Conservation (phyloP, 2,797 vertebrate species). For the Tauraco hartlaubi region DNA sequence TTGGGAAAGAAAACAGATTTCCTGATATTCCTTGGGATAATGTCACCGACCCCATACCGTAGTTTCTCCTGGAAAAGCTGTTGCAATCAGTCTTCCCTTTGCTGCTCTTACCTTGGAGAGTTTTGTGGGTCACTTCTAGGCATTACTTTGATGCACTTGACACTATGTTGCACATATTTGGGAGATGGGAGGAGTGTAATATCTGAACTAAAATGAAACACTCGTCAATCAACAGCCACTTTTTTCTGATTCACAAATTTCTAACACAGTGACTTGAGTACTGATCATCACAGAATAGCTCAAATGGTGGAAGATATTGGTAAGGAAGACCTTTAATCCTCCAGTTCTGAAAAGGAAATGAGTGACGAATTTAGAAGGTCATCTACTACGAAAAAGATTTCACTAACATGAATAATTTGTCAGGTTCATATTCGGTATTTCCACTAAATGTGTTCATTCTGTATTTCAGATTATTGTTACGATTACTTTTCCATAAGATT, state of each 20-base stretch:
- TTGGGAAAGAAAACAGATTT: neutral
- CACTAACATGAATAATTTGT: neutral
- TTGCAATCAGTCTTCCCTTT: neutral
- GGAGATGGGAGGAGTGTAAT: neutral
- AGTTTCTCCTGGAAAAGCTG: neutral
- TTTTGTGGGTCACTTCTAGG: neutral
- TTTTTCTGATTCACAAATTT: neutral
- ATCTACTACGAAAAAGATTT: neutral
- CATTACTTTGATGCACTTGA: slow-evolving; percentile 2
- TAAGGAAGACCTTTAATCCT: neutral
- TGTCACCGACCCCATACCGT: neutral
- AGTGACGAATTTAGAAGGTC: neutral
- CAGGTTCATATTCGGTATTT: neutral
- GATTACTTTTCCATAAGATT: neutral
- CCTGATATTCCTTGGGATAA: neutral
- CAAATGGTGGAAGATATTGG: neutral
- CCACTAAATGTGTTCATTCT: neutral
- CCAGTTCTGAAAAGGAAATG: neutral
- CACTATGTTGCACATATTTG: slow-evolving; percentile 29
- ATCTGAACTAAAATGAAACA: neutral
- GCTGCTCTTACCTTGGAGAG: neutral
- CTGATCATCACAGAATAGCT: neutral
- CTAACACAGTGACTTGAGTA: neutral
- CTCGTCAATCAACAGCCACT: neutral
- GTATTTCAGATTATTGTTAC: neutral